Evolutionary conservation across 2,797 vertebrate species (phyloP), one percentile per base, ranked within the genome.

Genomic region (Columba guinea): DNA sequence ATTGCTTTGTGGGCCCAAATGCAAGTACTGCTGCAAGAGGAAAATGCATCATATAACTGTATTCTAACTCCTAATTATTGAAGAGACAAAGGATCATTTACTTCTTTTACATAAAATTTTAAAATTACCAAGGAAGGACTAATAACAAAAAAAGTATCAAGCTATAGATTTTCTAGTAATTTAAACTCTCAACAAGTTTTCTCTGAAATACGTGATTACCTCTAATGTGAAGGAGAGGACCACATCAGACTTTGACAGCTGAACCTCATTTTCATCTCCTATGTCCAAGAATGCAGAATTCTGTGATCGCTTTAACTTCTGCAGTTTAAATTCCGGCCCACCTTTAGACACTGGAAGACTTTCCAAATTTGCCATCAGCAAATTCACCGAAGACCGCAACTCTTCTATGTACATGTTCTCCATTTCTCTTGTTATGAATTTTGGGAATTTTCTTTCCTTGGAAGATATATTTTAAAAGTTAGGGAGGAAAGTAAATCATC

Each of bases 361-460:
- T 98, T 99, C 99, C 97, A 99, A 97, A 97, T 99, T 99, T 62
- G 99, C 99, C 99, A 99, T 99, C 46, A 99, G 98, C 84, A 99
- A 98, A 98, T 99, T 99, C 95, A 99, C 98, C 0, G 99, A 99
- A 13, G 99, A 99, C 9, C 98, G 97, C 87, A 99, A 86, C 97
- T 99, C 99, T 97, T 99, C 99, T 89, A 99, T 98, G 46, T 98
- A 99, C 97, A 99, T 98, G 30, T 48, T 97, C 95, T 99, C 99
- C 99, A 99, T 99, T 96, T 99, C 99, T 65, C 98, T 98, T 15
- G 98, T 97, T 87, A 98, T 55, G 27, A 99, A 98, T 97, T 97
- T 98, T 2, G 99, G 99, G 85, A 98, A 98, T 96, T 98, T 98
- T 94, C 98, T 98, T 97, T 99, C 99, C 99, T 99, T 97, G 74